phyloP scores from a whole-genome alignment of 2,797 vertebrate genomes.

The Pterois miles region DNA sequence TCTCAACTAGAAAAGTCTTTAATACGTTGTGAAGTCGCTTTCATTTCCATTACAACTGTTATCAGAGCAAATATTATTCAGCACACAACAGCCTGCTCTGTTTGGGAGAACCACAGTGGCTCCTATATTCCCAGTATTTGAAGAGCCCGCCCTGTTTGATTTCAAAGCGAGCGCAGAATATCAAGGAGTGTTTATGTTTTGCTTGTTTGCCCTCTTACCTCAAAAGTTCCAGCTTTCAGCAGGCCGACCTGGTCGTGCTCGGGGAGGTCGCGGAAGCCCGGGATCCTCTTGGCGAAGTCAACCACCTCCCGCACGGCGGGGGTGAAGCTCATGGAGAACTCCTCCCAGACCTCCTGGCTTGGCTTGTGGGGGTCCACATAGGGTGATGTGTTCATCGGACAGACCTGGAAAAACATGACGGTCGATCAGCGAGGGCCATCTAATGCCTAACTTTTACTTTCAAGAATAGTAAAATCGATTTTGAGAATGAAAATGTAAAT shows the following conservation, averaged over 20 bases:
- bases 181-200: not conserved
- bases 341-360: constrained; percentile 97
- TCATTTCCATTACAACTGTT: constrained; percentile 28
- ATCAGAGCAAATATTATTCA: constrained; percentile 45
- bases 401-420: constrained; percentile 83
- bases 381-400: constrained; percentile 94
- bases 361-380: constrained; percentile 91
- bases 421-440: not conserved
- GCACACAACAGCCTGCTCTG: not conserved
- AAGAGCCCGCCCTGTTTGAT: not conserved
- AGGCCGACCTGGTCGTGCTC: constrained; percentile 97
- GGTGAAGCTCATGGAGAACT: constrained; percentile 98
- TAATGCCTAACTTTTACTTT: not conserved
- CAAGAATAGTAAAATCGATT: not conserved
- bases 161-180: constrained; percentile 9
- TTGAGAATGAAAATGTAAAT: accelerated
- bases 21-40: constrained; percentile 2
- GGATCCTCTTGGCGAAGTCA: constrained; percentile 96
- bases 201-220: constrained; percentile 82
- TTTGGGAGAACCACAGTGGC: constrained; percentile 3
- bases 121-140: not conserved
- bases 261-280: constrained; percentile 93
- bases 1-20: not conserved
- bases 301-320: constrained; percentile 98
- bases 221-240: constrained; percentile 97